Base-by-base conservation (phyloP, 2,113 vertebrate genomes). In the Channa argus region DNA sequence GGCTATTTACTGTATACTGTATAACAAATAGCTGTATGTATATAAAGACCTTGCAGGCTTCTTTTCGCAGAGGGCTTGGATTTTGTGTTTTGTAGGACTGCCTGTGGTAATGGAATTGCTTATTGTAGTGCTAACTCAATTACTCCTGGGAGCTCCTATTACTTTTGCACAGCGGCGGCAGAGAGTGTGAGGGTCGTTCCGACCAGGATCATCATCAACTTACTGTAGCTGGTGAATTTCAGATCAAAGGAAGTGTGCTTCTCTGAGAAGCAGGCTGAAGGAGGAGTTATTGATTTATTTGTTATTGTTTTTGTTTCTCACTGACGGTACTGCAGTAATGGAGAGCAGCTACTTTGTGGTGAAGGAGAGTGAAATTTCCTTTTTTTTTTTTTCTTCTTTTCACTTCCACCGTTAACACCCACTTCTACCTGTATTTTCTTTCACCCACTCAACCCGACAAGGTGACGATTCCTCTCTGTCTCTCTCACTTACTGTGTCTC, bases 261-360 rank as follows among this genome's bases (percentile, higher is more conserved):
- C 83, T 83, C 24, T 9, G 83, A 88, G 82, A 33, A 56, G 49
- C 64, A 3, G 50, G 53, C 79, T 72, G 80, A 36, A 74, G 52
- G 79, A 86, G 84, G 84, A 90, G 89, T 91, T 90, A 93, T 94
- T 91, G 86, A 93, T 90, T 90, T 92, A 90, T 93, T 91, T 84
- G 80, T 74, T 83, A 79, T 64, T 82, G 76, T 89, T 90, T 75
- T 89, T 88, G 74, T 82, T 70, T 65, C 77, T 86, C 66, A 37
- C 85, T 13, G 51, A 59, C 75, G 52, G 49, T 6, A 62, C 68
- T 66, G 72, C 58, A 1, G 80, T 85, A 83, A 83, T 79, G 66
- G 82, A 86, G 75, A 79, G 81, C 69, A 53, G 70, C 64, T 69
- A 41, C 74, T 79, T 74, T 55, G 58, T 36, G 66, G 49, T 63